These are phyloP conservation scores for Priapulus caudatus DNA, from an alignment of 2,888 invertebrate species.

Conservation along the genomic window DNA sequence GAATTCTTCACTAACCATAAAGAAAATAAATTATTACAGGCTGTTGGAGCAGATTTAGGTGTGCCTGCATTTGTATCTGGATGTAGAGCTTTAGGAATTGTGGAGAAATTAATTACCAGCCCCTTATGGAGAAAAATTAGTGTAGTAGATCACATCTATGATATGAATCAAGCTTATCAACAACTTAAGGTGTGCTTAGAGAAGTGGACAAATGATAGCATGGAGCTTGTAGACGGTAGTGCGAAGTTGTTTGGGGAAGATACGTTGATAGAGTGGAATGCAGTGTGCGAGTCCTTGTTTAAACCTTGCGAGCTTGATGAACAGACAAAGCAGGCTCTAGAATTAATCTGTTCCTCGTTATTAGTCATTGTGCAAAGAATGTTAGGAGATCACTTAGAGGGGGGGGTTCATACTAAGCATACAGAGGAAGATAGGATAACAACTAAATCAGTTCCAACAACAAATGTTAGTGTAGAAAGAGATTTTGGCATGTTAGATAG, in stretches of 20 bases:
- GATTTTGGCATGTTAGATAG: neutral
- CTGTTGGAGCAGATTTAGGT: neutral
- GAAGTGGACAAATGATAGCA: neutral
- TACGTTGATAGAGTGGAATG: neutral
- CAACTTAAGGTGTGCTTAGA: neutral
- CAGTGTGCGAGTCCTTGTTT: neutral
- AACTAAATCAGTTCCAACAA: neutral
- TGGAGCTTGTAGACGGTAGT: neutral
- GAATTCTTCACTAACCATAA: too few relatives aligned
- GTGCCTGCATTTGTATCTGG: neutral
- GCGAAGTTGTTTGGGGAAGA: neutral
- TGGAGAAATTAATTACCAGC: neutral
- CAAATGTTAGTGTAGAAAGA: neutral
- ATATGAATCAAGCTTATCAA: neutral
- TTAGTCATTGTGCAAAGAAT: neutral
- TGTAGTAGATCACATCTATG: neutral
- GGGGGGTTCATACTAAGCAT: neutral
- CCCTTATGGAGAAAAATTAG: neutral
- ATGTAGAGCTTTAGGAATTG: neutral
- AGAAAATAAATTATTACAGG: neutral
- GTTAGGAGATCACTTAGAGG: neutral
- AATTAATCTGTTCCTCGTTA: neutral
- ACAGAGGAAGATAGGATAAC: neutral
- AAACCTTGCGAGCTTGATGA: neutral
- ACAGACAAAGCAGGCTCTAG: constrained; percentile 3